Evolutionary conservation across 2,113 vertebrate species (phyloP).

Genomic region (Sylvicapra grimmia): DNA sequence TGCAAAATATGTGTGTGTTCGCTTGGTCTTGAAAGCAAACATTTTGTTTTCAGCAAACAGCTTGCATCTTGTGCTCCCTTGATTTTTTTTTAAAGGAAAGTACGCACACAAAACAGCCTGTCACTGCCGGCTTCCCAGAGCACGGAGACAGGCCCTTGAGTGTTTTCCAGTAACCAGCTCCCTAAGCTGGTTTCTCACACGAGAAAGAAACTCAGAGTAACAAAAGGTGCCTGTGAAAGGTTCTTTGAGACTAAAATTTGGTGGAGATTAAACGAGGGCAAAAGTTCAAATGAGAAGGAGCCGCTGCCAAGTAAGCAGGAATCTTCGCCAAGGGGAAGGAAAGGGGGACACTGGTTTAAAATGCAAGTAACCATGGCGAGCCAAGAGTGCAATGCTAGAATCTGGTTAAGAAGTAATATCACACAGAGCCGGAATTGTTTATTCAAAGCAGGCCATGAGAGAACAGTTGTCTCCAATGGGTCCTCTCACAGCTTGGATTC

Average conservation of each 20-base stretch:
- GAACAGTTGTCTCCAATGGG: conserved; percentile 87
- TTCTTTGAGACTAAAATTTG: conserved; percentile 82
- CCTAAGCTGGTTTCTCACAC: conserved; percentile 76
- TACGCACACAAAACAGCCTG: conserved; percentile 63
- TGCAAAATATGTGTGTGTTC: conserved; percentile 49
- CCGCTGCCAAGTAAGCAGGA: conserved; percentile 77
- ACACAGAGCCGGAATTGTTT: conserved; percentile 92
- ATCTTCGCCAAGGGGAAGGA: conserved; percentile 78
- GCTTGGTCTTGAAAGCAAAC: conserved; percentile 68
- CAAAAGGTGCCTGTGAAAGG: conserved; percentile 80
- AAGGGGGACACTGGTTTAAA: conserved; percentile 79
- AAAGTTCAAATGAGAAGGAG: conserved; percentile 80
- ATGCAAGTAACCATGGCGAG: conserved; percentile 91
- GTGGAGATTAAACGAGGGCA: conserved; percentile 83
- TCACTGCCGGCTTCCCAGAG: conserved; percentile 68
- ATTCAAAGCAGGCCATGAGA: conserved; percentile 85
- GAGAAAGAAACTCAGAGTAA: conserved; percentile 76
- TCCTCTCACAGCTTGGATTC: conserved; percentile 86
- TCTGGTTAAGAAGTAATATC: conserved; percentile 86
- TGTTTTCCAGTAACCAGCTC: conserved; percentile 71
- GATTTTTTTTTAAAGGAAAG: conserved; percentile 10
- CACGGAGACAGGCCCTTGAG: conserved; percentile 72
- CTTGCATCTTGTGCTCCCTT: conserved; percentile 65
- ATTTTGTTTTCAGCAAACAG: conserved; percentile 75
- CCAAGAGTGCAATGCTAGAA: conserved; percentile 83